Conservation (phyloP, 2,113 vertebrate genomes). For the Stegostoma tigrinum region DNA sequence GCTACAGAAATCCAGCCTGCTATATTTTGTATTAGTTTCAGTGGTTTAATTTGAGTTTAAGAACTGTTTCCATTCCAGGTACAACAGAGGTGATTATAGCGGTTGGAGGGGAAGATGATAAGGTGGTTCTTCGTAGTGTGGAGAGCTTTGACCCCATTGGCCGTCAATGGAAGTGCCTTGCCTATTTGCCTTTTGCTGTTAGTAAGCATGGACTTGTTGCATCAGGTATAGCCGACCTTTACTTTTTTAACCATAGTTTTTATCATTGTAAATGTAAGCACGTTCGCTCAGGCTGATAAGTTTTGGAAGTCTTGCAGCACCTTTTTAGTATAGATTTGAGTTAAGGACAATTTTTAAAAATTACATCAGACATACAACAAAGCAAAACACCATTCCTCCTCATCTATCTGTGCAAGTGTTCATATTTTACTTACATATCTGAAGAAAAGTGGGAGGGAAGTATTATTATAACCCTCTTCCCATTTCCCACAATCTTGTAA, state of each 20-base stretch:
- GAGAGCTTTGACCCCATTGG: conserved; percentile 64
- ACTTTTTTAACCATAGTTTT: too few relatives aligned
- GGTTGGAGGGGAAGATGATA: conserved; percentile 68
- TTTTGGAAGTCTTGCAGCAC: neutral
- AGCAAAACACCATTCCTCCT: too few relatives aligned
- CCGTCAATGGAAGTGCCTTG: conserved; percentile 63
- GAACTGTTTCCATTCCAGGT: conserved; percentile 45
- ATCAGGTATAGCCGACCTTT: conserved; percentile 47
- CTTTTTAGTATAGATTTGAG: neutral
- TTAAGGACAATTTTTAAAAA: neutral
- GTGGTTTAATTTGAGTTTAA: neutral
- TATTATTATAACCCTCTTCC: too few relatives aligned
- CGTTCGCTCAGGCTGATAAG: neutral
- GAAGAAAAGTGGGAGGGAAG: too few relatives aligned
- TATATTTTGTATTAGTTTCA: neutral
- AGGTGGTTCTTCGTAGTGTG: conserved; percentile 67
- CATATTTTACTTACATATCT: too few relatives aligned
- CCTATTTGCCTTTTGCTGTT: conserved; percentile 66
- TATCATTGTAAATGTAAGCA: too few relatives aligned
- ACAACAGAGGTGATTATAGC: conserved; percentile 64
- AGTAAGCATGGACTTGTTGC: conserved; percentile 69
- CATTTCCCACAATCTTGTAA: too few relatives aligned
- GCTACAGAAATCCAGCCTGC: neutral
- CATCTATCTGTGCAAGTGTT: too few relatives aligned
- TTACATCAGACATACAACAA: too few relatives aligned